phyloP scores from a whole-genome alignment of 2,113 vertebrate species.

The Bos javanicus region DNA sequence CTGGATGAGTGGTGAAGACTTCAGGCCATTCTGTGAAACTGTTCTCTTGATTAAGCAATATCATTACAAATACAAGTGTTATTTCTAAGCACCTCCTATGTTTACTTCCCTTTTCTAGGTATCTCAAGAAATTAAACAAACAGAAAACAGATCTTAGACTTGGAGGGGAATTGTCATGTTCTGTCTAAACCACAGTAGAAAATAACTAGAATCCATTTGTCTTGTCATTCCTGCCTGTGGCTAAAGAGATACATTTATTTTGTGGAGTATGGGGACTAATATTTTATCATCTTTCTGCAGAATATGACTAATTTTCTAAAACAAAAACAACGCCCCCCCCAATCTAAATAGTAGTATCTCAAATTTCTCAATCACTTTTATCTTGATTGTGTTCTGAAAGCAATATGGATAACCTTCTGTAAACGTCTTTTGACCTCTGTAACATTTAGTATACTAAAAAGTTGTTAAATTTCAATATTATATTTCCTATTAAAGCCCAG shows the following conservation, averaged over 20 bases:
- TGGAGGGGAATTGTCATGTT: neutral
- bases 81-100: neutral
- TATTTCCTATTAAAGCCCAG: neutral
- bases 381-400: neutral
- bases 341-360: neutral
- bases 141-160: neutral
- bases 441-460: neutral
- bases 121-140: neutral
- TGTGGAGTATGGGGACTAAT: neutral
- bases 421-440: neutral
- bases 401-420: neutral
- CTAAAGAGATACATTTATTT: constrained; percentile 23
- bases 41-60: neutral
- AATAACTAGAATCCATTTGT: neutral
- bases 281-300: neutral
- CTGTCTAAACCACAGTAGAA: neutral
- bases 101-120: neutral
- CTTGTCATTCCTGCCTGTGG: neutral
- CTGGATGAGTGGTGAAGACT: neutral
- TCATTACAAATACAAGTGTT: neutral
- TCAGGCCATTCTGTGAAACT: neutral
- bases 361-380: neutral
- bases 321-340: neutral
- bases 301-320: neutral
- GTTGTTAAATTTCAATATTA: neutral